These are phyloP conservation scores for Cherax quadricarinatus DNA, from an alignment of 1,140 invertebrate genomes.

Conservation along the genomic window DNA sequence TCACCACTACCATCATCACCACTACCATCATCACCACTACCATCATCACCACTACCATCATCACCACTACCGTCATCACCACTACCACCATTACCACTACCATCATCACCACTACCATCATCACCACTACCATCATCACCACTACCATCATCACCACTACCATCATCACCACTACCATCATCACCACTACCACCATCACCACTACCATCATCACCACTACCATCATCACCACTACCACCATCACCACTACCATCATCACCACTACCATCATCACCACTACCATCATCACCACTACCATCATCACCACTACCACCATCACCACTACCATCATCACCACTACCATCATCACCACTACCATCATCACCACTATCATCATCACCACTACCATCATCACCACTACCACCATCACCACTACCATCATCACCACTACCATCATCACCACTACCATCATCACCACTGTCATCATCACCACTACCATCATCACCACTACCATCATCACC, in stretches of 20 bases:
- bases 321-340: too few species aligned
- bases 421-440: background rate
- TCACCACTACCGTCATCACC: background rate
- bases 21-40: background rate
- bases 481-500: background rate
- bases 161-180: background rate
- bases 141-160: background rate
- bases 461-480: background rate
- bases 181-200: background rate
- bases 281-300: background rate
- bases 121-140: background rate
- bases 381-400: background rate
- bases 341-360: too few species aligned
- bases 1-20: background rate
- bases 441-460: background rate
- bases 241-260: background rate
- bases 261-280: background rate
- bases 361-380: background rate
- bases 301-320: too few species aligned
- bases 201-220: background rate
- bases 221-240: background rate
- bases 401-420: background rate
- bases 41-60: background rate
- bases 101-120: too few species aligned
- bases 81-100: too few species aligned